Base-by-base conservation (phyloP, 2,797 vertebrate genomes). In the Galaxias olidus region DNA sequence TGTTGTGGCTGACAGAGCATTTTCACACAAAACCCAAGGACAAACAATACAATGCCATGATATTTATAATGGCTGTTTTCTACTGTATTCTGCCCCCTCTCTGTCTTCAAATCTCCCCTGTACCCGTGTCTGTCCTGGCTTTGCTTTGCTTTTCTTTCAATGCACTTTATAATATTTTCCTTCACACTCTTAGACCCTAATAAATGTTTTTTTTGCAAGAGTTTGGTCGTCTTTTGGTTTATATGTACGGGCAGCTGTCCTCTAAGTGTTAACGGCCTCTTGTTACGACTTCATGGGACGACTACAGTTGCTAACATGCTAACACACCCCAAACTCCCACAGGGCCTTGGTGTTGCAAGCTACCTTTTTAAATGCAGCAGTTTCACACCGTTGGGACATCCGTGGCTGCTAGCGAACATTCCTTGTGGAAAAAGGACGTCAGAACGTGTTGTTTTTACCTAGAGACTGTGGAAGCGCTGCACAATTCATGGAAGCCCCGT, bases 401-500 rank as follows among this genome's bases (percentile, higher is more conserved):
- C 55, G 65, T 4, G 43, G 17, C 63, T 11, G 17, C 63, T 11
- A 50, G 58, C 8, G 11, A 45, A 5, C 43, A 8, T 58, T 66
- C 64, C 52, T 85, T 66, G 69, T 81, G 82, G 82, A 84, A 86
- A 87, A 84, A 85, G 42, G 69, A 63, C 54, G 61, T 65, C 74
- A 3, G 17, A 44, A 41, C 46, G 40, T 45, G 51, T 75, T 43
- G 55, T 85, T 83, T 87, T 77, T 76, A 69, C 72, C 65, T 65
- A 73, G n/a, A n/a, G 72, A 10, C 5, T 47, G 68, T 90, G 89
- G 89, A 91, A 90, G 84, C 73, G 4, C 0, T 9, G 47, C 68
- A 92, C 91, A 92, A 92, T 92, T 83, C 81, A 83, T 87, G 90
- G 90, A 92, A 92, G 79, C 87, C 72, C 73, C 77, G 63, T 83